These are phyloP conservation scores for Megaleporinus macrocephalus DNA, from an alignment of 2,113 vertebrate genomes.

Conservation along the genomic window DNA sequence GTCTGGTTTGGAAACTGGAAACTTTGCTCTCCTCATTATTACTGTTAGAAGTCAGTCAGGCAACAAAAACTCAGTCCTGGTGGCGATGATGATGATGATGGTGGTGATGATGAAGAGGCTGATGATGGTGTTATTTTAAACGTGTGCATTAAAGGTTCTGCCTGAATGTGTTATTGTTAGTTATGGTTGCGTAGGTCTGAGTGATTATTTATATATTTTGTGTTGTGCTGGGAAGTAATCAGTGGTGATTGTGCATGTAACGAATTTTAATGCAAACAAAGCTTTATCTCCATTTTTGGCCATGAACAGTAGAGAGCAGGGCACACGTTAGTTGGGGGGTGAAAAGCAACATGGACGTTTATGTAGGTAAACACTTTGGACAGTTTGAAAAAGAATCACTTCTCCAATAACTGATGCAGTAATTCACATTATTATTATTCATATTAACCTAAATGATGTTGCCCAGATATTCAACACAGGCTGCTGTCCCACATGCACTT, in stretches of 20 bases:
- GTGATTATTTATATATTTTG: constrained; percentile 9
- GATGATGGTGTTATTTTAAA: constrained; percentile 22
- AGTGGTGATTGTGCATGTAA: background rate
- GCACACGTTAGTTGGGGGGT: too few species aligned
- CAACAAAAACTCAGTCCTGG: background rate
- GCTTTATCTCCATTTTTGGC: constrained; percentile 2
- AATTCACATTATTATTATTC: too few species aligned
- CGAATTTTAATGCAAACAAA: constrained; percentile 24
- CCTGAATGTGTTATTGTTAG: constrained; percentile 26
- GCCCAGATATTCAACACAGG: too few species aligned
- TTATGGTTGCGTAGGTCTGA: constrained; percentile 18
- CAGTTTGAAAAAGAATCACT: too few species aligned
- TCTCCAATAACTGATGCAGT: too few species aligned
- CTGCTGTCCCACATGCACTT: too few species aligned
- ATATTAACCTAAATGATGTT: too few species aligned
- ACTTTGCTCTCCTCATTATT: constrained; percentile 51
- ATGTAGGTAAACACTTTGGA: too few species aligned
- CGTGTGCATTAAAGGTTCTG: constrained; percentile 29
- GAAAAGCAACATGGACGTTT: too few species aligned
- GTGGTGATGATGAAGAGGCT: too few species aligned
- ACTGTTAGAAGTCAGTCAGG: constrained; percentile 53
- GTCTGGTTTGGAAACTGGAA: constrained; percentile 64
- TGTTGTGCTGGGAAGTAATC: constrained; percentile 12
- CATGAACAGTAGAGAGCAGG: background rate
- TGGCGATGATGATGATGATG: too few species aligned